These are phyloP conservation scores for Drosophila greeni DNA, from an alignment of 2,888 invertebrate species.

Conservation along the genomic window DNA sequence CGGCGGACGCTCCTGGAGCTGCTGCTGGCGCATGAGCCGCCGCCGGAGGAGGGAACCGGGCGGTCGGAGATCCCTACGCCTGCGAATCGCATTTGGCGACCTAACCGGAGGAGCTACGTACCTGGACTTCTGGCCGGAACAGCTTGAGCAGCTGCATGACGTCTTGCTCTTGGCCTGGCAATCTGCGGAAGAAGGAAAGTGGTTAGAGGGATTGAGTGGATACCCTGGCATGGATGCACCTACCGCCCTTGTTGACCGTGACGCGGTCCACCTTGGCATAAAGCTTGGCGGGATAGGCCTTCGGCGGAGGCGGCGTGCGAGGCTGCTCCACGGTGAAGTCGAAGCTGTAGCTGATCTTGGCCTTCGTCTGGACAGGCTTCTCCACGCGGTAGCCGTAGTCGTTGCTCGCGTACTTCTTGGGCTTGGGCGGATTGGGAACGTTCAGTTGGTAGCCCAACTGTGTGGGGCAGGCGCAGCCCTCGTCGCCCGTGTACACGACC, in stretches of 20 bases:
- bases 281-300: slow-evolving; percentile 54
- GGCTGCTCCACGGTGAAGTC: slow-evolving; percentile 76
- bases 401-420: slow-evolving; percentile 37
- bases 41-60: slow-evolving; percentile 55
- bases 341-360: slow-evolving; percentile 71
- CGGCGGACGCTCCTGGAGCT: slow-evolving; percentile 57
- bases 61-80: slow-evolving; percentile 64
- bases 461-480: slow-evolving; percentile 72
- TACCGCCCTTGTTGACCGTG: slow-evolving; percentile 67
- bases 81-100: slow-evolving; percentile 61
- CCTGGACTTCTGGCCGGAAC: slow-evolving; percentile 61
- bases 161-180: slow-evolving; percentile 44
- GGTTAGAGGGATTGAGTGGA: neutral
- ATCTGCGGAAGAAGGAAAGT: slow-evolving; percentile 50
- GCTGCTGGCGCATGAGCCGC: slow-evolving; percentile 58
- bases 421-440: slow-evolving; percentile 59
- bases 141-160: slow-evolving; percentile 61
- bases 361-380: slow-evolving; percentile 60
- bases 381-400: slow-evolving; percentile 74
- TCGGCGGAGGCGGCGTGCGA: slow-evolving; percentile 49
- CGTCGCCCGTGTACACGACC: slow-evolving; percentile 71
- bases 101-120: slow-evolving; percentile 63
- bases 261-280: slow-evolving; percentile 72
- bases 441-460: slow-evolving; percentile 67
- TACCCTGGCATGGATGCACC: slow-evolving; percentile 5